A percentile compares a stretch with the other conserved stretches of the same genome.
Conservation (phyloP, 2,797 vertebrate genomes). For the Pempheris klunzingeri region DNA sequence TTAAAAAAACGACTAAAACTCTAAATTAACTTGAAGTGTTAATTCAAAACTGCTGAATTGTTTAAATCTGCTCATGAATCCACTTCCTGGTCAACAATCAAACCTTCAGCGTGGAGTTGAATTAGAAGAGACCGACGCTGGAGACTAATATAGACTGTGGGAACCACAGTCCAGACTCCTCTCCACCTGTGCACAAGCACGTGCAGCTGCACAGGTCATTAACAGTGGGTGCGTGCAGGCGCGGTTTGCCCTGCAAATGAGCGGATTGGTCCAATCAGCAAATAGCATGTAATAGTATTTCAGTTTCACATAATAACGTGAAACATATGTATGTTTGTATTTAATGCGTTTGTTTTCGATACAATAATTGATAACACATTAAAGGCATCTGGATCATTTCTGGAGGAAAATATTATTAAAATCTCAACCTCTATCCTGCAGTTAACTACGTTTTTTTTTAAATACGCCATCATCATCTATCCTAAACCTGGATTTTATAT, state of each 20-base stretch:
- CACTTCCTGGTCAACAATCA: background rate
- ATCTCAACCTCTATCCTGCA: background rate
- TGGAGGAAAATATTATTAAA: background rate
- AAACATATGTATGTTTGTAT: too few species aligned
- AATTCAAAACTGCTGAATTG: background rate
- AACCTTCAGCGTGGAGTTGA: background rate
- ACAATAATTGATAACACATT: background rate
- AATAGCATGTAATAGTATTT: too few species aligned
- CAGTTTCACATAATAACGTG: background rate
- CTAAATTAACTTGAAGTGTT: background rate
- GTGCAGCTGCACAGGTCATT: constrained; percentile 38
- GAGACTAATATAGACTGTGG: constrained; percentile 43
- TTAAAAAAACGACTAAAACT: background rate
- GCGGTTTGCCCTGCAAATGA: constrained; percentile 4
- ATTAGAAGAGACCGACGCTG: background rate
- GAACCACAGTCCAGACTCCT: constrained; percentile 35
- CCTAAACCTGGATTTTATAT: background rate
- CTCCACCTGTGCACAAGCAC: constrained; percentile 58
- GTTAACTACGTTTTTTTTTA: background rate
- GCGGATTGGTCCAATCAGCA: background rate
- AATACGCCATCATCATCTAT: background rate
- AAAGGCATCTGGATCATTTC: too few species aligned
- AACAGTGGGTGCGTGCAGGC: background rate
- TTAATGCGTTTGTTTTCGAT: background rate
- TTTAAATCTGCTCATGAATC: background rate